Evolutionary conservation across 37 sponge, comb jelly and placozoan genomes (phyloP).

Genomic region (Cliona cf. orientalis): DNA sequence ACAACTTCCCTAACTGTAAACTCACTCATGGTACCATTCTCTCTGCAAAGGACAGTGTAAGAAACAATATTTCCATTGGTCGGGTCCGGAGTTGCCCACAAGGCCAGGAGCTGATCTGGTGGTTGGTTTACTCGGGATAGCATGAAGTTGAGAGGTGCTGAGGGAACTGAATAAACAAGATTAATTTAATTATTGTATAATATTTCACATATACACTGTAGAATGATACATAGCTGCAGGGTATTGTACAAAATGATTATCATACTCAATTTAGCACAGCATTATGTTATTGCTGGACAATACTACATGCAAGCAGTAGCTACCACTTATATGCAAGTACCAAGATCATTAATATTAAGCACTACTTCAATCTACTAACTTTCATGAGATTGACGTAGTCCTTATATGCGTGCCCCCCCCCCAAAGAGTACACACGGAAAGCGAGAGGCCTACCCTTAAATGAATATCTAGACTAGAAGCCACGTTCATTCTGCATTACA

Average conservation of each 20-base stretch:
- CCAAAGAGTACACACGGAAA: too few species aligned
- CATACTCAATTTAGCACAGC: neutral
- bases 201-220: neutral
- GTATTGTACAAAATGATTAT: neutral
- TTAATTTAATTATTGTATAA: too few species aligned
- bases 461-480: too few species aligned
- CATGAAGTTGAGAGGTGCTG: constrained; percentile 17
- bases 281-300: neutral
- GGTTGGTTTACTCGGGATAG: neutral
- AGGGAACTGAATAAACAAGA: constrained; percentile 21
- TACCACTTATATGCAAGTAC: too few species aligned
- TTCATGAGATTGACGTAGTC: too few species aligned
- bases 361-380: too few species aligned
- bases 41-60: constrained; percentile 33
- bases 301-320: too few species aligned
- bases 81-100: constrained; percentile 24
- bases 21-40: neutral
- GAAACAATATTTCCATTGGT: constrained; percentile 43
- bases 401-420: too few species aligned
- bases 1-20: too few species aligned
- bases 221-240: neutral
- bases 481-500: too few species aligned
- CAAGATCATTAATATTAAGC: too few species aligned
- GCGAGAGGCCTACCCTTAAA: too few species aligned
- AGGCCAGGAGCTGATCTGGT: neutral